Evolutionary conservation across 2,113 vertebrate species (phyloP), one percentile per base, ranked within the genome.

Genomic region (Catharus minimus): DNA sequence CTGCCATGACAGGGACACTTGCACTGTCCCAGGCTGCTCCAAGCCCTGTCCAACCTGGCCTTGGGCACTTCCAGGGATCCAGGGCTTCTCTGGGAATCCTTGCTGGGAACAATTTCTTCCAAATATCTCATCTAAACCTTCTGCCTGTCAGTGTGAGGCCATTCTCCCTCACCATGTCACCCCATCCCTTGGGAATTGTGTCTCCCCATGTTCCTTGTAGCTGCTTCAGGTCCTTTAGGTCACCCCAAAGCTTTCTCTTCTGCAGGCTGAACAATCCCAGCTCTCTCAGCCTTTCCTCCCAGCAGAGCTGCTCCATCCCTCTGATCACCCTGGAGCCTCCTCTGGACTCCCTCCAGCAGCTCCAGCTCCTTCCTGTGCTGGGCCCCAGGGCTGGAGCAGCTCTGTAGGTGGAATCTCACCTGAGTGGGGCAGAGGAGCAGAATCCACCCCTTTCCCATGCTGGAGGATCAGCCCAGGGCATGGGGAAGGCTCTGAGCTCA

Each of bases 371-470:
- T 2, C 6, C 36, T 20, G 36, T 19, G 44, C 30, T 0, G 4
- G 20, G 12, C 14, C 47, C 49, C 49, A 32, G 27, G 56, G 44
- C 33, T 61, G 47, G 38, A n/a, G 13, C 43, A 39, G 77, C 43
- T 41, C 44, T 50, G 43, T 53, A 58, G 65, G 36, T 41, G 55
- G 2, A 28, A 5, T 23, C 55, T 69, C 55, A 50, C 30, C 53
- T 33, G 44, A 24, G 36, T 1, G 2, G n/a, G 39, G 12, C 38
- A 53, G 7, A 65, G 52, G 33, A 28, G 23, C 66, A 60, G 36
- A 52, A 61, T n/a, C n/a, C n/a, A n/a, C 22, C 9, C 18, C 2
- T 3, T 17, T 17, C 28, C 32, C 56, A 15, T 3, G 0, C 55
- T 82, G 46, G 7, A 53, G n/a, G 20, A 24, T 19, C 24, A 69